Conservation (phyloP, 2,113 vertebrate species). For the Ammodytes dubius region DNA sequence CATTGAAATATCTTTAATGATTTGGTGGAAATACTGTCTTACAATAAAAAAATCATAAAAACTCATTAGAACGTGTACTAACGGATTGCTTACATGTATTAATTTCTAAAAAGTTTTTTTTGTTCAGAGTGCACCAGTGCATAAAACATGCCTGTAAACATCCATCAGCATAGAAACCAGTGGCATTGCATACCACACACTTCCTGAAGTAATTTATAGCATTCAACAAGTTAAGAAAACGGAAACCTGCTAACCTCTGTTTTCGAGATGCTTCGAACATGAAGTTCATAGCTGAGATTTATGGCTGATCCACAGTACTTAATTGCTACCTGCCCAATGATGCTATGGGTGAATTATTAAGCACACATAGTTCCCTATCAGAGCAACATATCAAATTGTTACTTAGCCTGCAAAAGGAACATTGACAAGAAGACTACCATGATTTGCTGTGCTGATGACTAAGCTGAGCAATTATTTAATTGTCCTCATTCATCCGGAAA, state of each 20-base stretch:
- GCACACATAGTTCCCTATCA: constrained; percentile 56
- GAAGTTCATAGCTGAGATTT: constrained; percentile 72
- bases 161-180: constrained; percentile 19
- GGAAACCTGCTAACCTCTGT: constrained; percentile 67
- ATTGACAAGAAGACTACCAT: constrained; percentile 53
- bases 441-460: constrained; percentile 67
- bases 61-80: too few relatives aligned
- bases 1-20: not conserved
- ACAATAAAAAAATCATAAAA: not conserved
- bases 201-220: constrained; percentile 60
- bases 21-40: not conserved
- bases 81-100: not conserved
- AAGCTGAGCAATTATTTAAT: constrained; percentile 61
- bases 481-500: constrained; percentile 12
- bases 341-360: constrained; percentile 73
- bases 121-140: constrained; percentile 14
- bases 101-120: constrained; percentile 18
- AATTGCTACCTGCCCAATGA: constrained; percentile 81
- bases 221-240: constrained; percentile 24
- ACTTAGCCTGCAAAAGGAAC: constrained; percentile 67
- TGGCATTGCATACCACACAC: constrained; percentile 2
- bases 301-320: constrained; percentile 59
- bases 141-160: constrained; percentile 23
- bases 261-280: constrained; percentile 55
- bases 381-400: constrained; percentile 69